Conservation (phyloP, 2,113 vertebrate species). For the Morone chrysops region DNA sequence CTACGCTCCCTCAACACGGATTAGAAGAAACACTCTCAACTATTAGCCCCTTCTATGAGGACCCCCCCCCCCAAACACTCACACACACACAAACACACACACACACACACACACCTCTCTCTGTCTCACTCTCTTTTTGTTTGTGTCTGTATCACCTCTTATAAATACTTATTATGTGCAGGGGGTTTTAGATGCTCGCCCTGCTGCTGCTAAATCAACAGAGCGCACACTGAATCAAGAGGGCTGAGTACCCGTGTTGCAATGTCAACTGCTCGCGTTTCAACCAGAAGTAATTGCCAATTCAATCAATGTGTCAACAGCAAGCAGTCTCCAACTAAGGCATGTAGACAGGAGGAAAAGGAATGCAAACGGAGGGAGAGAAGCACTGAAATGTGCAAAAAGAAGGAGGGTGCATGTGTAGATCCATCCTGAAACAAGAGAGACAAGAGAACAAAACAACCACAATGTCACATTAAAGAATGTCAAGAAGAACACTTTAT, state of each 20-base stretch:
- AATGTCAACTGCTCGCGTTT: constrained; percentile 70
- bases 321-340: constrained; percentile 56
- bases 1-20: constrained; percentile 69
- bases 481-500: constrained; percentile 6
- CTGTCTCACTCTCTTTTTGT: constrained; percentile 16
- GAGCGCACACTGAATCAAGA: constrained; percentile 54
- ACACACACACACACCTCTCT: constrained; percentile 6
- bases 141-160: constrained; percentile 28
- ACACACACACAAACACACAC: constrained; percentile 21
- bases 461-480: constrained; percentile 21
- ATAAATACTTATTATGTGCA: constrained; percentile 44
- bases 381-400: constrained; percentile 46
- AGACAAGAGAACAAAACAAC: constrained; percentile 34
- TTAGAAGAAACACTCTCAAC: constrained; percentile 74
- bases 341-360: constrained; percentile 43
- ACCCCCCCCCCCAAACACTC: not conserved
- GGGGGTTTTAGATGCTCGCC: constrained; percentile 45
- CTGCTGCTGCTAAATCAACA: constrained; percentile 63
- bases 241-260: constrained; percentile 49
- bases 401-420: constrained; percentile 26
- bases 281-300: constrained; percentile 74
- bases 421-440: constrained; percentile 33
- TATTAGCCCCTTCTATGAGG: constrained; percentile 54
- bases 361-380: constrained; percentile 40
- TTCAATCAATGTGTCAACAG: constrained; percentile 81